Conservation (phyloP, 2,888 invertebrate genomes). For the Chrysolina haemoptera region DNA sequence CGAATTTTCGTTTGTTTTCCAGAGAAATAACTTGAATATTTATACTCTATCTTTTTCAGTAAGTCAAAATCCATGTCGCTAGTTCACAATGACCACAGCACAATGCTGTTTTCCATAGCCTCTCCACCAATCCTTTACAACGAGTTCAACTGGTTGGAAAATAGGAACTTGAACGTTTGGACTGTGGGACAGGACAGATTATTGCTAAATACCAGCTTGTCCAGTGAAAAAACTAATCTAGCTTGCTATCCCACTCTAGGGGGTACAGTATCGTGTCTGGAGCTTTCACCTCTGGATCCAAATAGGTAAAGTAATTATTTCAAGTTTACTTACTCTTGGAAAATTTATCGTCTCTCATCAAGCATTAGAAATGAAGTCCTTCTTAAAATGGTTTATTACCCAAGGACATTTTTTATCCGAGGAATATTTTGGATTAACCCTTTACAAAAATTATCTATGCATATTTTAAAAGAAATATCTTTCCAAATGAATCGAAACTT, state of each 20-base stretch:
- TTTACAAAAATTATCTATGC: too few species aligned
- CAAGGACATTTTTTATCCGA: too few species aligned
- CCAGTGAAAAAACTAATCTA: constrained; percentile 63
- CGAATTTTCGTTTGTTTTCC: too few species aligned
- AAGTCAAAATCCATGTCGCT: constrained; percentile 50
- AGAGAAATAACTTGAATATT: too few species aligned
- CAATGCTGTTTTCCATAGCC: constrained; percentile 76
- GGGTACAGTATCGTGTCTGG: constrained; percentile 77
- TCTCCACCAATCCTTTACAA: constrained; percentile 62
- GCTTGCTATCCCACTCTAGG: constrained; percentile 74
- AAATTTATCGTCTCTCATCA: too few species aligned
- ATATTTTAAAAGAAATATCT: too few species aligned
- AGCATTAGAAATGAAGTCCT: too few species aligned
- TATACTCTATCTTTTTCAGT: constrained; percentile 41
- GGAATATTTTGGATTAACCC: too few species aligned
- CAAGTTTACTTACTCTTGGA: too few species aligned
- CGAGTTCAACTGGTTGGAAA: constrained; percentile 55
- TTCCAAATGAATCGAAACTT: too few species aligned
- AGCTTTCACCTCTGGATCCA: constrained; percentile 80
- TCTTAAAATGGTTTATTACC: too few species aligned
- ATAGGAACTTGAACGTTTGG: constrained; percentile 72
- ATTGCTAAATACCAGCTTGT: constrained; percentile 72
- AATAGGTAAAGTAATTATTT: constrained; percentile 71
- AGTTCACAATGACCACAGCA: constrained; percentile 72
- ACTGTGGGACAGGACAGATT: constrained; percentile 76